These are phyloP conservation scores for Harmothoe impar DNA, from an alignment of 2,888 invertebrate species.

Conservation along the genomic window DNA sequence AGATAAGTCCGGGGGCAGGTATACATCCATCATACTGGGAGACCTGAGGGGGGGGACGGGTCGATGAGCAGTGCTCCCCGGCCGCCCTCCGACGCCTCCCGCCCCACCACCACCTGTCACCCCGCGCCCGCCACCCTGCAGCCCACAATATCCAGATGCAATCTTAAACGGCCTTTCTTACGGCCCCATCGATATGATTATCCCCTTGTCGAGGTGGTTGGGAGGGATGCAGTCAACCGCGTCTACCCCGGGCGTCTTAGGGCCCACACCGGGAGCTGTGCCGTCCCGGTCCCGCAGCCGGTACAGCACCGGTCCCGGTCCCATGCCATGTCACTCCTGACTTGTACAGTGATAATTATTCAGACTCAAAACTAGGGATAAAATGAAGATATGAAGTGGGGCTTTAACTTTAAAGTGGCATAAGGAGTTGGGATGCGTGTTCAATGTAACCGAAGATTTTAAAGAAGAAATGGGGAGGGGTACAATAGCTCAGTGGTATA, in stretches of 20 bases:
- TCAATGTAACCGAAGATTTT: too few relatives aligned
- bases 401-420: too few relatives aligned
- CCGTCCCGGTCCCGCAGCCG: background rate
- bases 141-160: constrained; percentile 26
- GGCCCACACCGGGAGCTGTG: too few relatives aligned
- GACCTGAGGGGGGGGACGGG: background rate
- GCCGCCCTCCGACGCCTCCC: background rate
- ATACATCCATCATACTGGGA: background rate
- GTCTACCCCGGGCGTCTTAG: background rate
- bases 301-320: background rate
- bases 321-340: too few relatives aligned
- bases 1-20: background rate
- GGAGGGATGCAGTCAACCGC: background rate
- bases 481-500: too few relatives aligned
- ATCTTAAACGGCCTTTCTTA: constrained; percentile 21
- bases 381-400: too few relatives aligned
- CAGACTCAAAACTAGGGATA: too few relatives aligned
- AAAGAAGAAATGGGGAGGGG: too few relatives aligned
- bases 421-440: too few relatives aligned
- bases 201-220: background rate
- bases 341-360: too few relatives aligned
- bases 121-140: constrained; percentile 19
- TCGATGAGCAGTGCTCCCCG: background rate
- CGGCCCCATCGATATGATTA: constrained; percentile 22
- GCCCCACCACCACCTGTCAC: constrained; percentile 38